These are phyloP conservation scores for Paratilapia polleni DNA, from an alignment of 2,113 vertebrate species.

Conservation along the genomic window DNA sequence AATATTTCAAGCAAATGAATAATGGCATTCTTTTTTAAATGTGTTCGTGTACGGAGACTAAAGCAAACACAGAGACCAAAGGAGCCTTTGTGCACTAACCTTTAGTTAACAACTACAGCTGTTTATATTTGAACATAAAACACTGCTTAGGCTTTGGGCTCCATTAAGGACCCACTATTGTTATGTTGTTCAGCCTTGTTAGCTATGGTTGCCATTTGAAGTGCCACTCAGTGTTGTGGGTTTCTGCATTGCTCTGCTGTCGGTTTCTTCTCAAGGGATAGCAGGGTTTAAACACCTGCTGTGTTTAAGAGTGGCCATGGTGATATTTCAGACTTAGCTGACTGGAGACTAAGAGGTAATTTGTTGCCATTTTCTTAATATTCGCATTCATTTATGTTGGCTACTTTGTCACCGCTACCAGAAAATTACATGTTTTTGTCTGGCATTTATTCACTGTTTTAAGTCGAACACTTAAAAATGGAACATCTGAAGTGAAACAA, in stretches of 20 bases:
- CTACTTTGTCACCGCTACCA: not conserved
- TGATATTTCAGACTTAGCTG: slow-evolving; percentile 23
- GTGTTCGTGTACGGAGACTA: not conserved
- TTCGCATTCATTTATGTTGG: slow-evolving; percentile 1
- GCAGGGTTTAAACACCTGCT: slow-evolving; percentile 31
- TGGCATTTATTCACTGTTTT: not conserved
- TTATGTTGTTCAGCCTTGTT: slow-evolving; percentile 49
- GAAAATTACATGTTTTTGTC: not conserved
- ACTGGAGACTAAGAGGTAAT: slow-evolving; percentile 23
- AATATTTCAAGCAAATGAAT: not conserved
- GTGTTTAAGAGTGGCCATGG: slow-evolving; percentile 20
- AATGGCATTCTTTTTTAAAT: not conserved
- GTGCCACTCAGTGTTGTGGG: slow-evolving; percentile 23
- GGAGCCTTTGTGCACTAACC: not conserved
- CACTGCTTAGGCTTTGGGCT: slow-evolving; percentile 12
- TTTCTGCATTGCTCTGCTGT: not conserved
- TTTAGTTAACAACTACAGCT: not conserved
- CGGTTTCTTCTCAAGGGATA: not conserved
- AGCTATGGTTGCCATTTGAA: slow-evolving; percentile 50
- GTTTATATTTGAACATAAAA: slow-evolving; percentile 29
- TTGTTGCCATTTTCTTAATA: slow-evolving; percentile 15
- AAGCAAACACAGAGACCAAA: not conserved
- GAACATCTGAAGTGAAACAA: not conserved
- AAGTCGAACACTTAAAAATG: not conserved
- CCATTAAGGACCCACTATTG: slow-evolving; percentile 34